Evolutionary conservation across 2,113 vertebrate genomes (phyloP), one percentile per base, ranked within the genome.

Genomic region (Sprattus sprattus): DNA sequence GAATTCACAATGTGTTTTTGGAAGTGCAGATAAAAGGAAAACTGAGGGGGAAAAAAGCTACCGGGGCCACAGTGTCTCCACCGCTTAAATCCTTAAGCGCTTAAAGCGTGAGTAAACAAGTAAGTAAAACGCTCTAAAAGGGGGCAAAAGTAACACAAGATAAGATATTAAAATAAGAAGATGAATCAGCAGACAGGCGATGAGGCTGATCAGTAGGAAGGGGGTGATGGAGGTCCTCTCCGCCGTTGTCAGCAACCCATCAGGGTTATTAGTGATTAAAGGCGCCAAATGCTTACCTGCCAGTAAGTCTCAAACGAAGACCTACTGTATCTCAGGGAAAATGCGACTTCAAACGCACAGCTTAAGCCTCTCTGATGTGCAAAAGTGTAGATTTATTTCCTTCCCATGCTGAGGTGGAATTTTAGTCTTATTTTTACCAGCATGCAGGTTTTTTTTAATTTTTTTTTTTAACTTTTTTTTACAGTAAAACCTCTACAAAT

Each of bases 211-310:
- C 93, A 92, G 89, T 91, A 90, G 86, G 52, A 84, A n/a, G 71
- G 54, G 81, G 87, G 78, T 87, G 88, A 89, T 57, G 83, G 89
- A 86, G 87, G 90, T 88, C 88, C 85, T 91, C 88, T 92, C 88
- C 89, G 88, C 89, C 60, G 82, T 88, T 91, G 93, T 94, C 94
- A 94, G 93, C 93, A 89, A 85, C 88, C 88, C 88, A 89, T 86
- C 83, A 84, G 90, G 89, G 90, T 93, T 93, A 90, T 87, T 87
- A 85, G 89, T 93, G 93, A 94, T 93, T 94, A 94, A 93, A 93
- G 93, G 90, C 81, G 83, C 90, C 89, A 90, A 89, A 88, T 88
- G 88, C 84, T 84, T 87, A 87, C 82, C 92, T 85, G 92, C 94
- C 93, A 93, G 93, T 91, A 91, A 82, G 71, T 84, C 87, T 90